phyloP scores from a whole-genome alignment of 2,888 invertebrate species.

The Sphecodes monilicornis region DNA sequence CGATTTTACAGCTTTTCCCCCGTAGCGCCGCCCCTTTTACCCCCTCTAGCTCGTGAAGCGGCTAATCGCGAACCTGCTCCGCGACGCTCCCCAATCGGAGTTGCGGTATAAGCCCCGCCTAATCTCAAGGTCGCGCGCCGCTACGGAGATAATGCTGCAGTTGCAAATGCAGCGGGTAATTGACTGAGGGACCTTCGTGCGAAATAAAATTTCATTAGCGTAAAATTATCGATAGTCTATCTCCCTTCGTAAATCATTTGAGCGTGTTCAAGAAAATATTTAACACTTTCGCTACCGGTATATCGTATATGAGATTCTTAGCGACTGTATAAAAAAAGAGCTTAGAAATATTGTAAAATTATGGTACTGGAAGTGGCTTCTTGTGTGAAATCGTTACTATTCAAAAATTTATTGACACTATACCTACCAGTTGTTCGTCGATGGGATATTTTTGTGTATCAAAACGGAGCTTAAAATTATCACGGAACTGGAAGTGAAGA shows the following conservation, averaged over 20 bases:
- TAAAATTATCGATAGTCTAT: not conserved
- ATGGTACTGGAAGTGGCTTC: not conserved
- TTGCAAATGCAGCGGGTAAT: not conserved
- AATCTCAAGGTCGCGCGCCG: not conserved
- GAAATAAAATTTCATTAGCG: not conserved
- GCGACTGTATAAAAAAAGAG: not conserved
- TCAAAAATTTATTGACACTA: not conserved
- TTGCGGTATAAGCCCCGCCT: not conserved
- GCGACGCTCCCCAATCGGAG: not conserved
- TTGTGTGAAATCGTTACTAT: not conserved
- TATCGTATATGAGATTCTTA: not conserved
- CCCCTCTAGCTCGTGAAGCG: not conserved
- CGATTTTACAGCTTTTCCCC: not conserved
- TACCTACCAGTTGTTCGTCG: not conserved
- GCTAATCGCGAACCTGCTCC: not conserved
- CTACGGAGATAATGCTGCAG: not conserved
- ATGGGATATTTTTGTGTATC: not conserved
- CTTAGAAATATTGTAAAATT: not conserved
- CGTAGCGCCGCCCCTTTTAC: not conserved
- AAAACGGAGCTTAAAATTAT: not conserved
- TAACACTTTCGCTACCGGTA: not conserved
- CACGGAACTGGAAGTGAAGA: not conserved
- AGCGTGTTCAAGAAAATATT: not conserved
- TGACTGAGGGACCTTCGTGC: not conserved
- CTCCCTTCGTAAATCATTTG: not conserved